Conservation (phyloP, 2,797 vertebrate genomes). For the Erpetoichthys calabaricus region DNA sequence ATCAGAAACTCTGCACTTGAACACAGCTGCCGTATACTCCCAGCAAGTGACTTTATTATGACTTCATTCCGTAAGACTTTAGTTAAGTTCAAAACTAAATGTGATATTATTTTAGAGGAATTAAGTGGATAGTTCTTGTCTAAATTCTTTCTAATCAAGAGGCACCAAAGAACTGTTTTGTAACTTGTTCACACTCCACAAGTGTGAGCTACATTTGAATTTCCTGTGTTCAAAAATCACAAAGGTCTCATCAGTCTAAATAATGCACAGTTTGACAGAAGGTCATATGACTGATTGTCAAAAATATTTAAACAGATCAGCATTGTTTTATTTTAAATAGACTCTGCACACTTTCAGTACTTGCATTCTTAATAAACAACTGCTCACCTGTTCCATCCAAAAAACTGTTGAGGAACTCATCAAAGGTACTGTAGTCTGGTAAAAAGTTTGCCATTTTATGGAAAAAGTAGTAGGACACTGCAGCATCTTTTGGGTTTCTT, state of each 20-base stretch:
- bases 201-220: too few species aligned
- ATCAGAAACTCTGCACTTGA: too few species aligned
- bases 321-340: neutral
- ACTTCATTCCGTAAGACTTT: too few species aligned
- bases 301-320: neutral
- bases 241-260: neutral
- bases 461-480: constrained; percentile 71
- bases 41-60: too few species aligned
- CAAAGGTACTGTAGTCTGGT: constrained; percentile 45
- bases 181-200: neutral
- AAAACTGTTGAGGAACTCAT: constrained; percentile 53
- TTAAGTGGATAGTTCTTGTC: too few species aligned
- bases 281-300: too few species aligned
- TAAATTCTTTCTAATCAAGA: too few species aligned
- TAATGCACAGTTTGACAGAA: neutral
- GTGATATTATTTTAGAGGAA: too few species aligned
- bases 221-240: too few species aligned
- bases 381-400: constrained; percentile 52
- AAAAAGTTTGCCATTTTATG: constrained; percentile 68
- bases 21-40: too few species aligned
- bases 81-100: too few species aligned
- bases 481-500: constrained; percentile 72
- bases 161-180: too few species aligned
- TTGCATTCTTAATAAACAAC: neutral
- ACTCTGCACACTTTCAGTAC: neutral